phyloP scores from a whole-genome alignment of 30 jellyfish, hydroid and myxozoan species.

The Hydractinia symbiolongicarpus region DNA sequence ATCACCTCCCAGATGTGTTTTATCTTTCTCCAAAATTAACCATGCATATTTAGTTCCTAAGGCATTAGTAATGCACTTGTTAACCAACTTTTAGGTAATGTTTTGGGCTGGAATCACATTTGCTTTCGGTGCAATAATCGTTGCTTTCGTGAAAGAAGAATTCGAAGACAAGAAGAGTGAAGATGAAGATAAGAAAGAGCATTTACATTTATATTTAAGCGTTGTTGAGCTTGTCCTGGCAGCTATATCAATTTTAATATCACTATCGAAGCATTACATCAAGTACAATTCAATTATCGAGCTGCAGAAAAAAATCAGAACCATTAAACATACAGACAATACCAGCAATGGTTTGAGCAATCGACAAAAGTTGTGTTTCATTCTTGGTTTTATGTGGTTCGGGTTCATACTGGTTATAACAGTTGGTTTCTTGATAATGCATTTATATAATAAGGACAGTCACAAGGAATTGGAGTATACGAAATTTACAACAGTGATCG shows the following conservation, averaged over 20 bases:
- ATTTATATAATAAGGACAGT: background rate
- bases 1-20: no score
- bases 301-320: slow-evolving; percentile 4
- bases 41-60: no score
- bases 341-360: background rate
- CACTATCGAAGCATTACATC: slow-evolving; percentile 5
- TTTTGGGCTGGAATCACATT: slow-evolving; percentile 17
- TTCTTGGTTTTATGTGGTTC: background rate
- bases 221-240: slow-evolving; percentile 11
- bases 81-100: background rate
- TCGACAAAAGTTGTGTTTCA: background rate
- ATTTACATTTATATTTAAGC: slow-evolving; percentile 2
- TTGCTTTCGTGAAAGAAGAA: slow-evolving; percentile 5
- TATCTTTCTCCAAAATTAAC: no score
- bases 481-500: background rate
- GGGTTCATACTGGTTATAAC: background rate
- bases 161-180: slow-evolving; percentile 11
- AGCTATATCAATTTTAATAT: background rate
- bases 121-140: background rate
- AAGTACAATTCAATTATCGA: background rate
- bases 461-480: slow-evolving; percentile 10
- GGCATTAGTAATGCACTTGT: no score
- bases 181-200: background rate
- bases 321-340: background rate
- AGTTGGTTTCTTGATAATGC: background rate